Evolutionary conservation across 2,113 vertebrate species (phyloP), one percentile per base, ranked within the genome.

Genomic region (Cephalopholis sonnerati): DNA sequence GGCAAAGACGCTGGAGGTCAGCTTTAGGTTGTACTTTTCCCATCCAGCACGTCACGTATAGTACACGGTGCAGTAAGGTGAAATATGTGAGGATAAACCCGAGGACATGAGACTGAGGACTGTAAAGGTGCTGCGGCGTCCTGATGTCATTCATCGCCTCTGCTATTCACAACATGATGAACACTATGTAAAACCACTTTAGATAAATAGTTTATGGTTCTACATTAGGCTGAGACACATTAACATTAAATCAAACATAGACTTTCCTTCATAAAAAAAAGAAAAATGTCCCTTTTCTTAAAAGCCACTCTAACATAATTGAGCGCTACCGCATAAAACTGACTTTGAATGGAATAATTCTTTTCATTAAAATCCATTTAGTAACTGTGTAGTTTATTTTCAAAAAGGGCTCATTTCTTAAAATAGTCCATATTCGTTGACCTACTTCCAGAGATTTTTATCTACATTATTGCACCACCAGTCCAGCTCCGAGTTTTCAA

Each of bases 241-340:
- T 84, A 87, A 81, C 57, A 86, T 86, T 73, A 79, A 82, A 75
- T 85, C 81, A 77, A 91, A 81, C n/a, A 72, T 53, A 74, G 65
- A 83, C 65, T 83, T 74, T 79, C 55, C 20, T 68, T 83, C 61
- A 73, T 58, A 12, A 74, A 59, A 48, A 84, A 67, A 22, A 16
- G 7, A 62, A 69, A 41, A 41, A 58, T 12, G 10, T 24, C 10
- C 46, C 16, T 46, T 84, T 77, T 66, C 83, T 77, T 85, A 72
- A 82, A 90, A 87, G 77, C 80, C 77, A 68, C 79, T 75, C 72
- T 27, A 70, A 32, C 54, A 54, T 74, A 83, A 85, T 79, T 55
- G 62, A 68, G 48, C 55, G n/a, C 63, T 18, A 25, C 46, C 39
- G 48, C 65, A 77, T 39, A 36, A 53, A 76, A 32, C 44, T 41